Conservation (phyloP, 1,140 invertebrate species). For the Panulirus ornatus region DNA sequence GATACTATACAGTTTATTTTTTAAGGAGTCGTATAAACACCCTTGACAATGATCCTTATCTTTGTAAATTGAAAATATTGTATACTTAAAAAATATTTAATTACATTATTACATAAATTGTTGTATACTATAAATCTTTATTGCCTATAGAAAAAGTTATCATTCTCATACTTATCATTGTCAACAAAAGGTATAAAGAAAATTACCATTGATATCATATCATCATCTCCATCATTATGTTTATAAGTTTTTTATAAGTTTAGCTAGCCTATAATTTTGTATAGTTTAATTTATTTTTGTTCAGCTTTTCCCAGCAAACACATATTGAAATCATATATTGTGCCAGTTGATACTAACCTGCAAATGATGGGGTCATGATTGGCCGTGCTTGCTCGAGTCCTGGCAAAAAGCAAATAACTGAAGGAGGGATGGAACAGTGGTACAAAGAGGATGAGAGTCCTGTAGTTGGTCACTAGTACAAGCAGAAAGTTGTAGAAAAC, state of each 20-base stretch:
- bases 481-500: slow-evolving; percentile 39
- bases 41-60: slow-evolving; percentile 66
- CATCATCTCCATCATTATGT: slow-evolving; percentile 69
- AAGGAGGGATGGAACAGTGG: slow-evolving; percentile 60
- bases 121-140: slow-evolving; percentile 72
- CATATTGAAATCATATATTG: slow-evolving; percentile 68
- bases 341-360: slow-evolving; percentile 69
- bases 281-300: slow-evolving; percentile 73
- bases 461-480: slow-evolving; percentile 31
- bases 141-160: slow-evolving; percentile 64
- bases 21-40: slow-evolving; percentile 65
- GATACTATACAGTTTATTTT: slow-evolving; percentile 72
- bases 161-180: slow-evolving; percentile 70
- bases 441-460: slow-evolving; percentile 67
- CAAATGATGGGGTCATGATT: slow-evolving; percentile 57
- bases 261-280: slow-evolving; percentile 69
- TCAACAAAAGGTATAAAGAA: slow-evolving; percentile 56
- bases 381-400: slow-evolving; percentile 36
- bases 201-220: slow-evolving; percentile 61
- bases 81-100: slow-evolving; percentile 74
- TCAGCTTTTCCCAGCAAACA: slow-evolving; percentile 70
- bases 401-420: slow-evolving; percentile 34
- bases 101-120: slow-evolving; percentile 67
- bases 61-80: slow-evolving; percentile 73
- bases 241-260: slow-evolving; percentile 63